Evolutionary conservation across 2,113 vertebrate species (phyloP), one percentile per base, ranked within the genome.

Genomic region (Dasyornis broadbenti): DNA sequence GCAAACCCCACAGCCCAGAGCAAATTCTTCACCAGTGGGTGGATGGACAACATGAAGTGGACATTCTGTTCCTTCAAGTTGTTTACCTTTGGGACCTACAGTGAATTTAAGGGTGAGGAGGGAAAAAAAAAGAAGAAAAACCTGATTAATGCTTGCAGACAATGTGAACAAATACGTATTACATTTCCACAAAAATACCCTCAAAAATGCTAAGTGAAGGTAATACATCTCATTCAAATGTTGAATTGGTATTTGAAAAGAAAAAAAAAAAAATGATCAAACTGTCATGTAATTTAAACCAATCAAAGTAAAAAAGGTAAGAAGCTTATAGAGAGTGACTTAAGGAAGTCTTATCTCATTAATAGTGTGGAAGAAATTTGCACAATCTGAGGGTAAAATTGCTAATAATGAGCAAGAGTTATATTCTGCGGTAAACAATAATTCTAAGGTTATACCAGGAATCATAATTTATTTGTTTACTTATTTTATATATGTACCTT

Each of bases 41-140:
- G 99, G 99, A 93, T 99, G 99, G 79, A 99, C 99, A 96, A 99
- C 99, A 84, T 99, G 99, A 97, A 99, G 98, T 42, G 99, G 99
- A 95, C 99, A 99, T 95, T 99, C 99, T 3, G 99, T 99, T 79
- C 99, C 99, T 97, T 99, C 99, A 96, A 99, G 98, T 89, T 99
- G 99, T 96, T 99, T 99, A 89, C 99, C 99, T 98, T 99, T 99
- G 96, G 99, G 99, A 97, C 99, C 99, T 99, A 88, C 6, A 96
- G 33, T 39, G 40, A 88, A 95, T 93, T 90, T 87, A 86, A 89
- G 65, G 18, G 53, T 6, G 26, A 78, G 9, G 44, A 19, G 16
- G 16, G 24, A 4, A 2, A 19, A 61, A 53, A 76, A 30, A 22
- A 47, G 49, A 56, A 9, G 2, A n/a, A n/a, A n/a, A n/a, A n/a